These are phyloP conservation scores for Sebastes hubbsi DNA, from an alignment of 2,797 vertebrate species.

Conservation along the genomic window DNA sequence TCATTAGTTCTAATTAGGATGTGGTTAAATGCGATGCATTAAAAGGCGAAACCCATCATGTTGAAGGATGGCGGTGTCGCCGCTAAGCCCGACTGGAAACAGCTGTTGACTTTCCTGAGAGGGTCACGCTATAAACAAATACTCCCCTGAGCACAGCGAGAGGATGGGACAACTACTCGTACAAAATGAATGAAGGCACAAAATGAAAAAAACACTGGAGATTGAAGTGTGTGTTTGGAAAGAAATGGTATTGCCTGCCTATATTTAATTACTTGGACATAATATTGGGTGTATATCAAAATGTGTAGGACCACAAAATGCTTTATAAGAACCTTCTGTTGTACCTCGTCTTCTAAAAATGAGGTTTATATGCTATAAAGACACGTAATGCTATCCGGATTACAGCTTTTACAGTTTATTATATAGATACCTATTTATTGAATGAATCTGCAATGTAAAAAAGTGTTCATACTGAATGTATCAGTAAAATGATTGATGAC, in stretches of 20 bases:
- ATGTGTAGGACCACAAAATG: background rate
- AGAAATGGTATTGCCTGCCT: background rate
- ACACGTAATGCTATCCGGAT: background rate
- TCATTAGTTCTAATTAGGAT: constrained; percentile 95
- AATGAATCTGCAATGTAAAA: background rate
- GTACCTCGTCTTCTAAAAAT: background rate
- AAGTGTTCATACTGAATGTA: background rate
- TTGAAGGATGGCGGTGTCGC: constrained; percentile 70
- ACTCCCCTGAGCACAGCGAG: constrained; percentile 58
- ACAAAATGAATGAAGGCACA: constrained; percentile 13
- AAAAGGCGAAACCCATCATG: constrained; percentile 79
- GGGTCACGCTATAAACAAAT: constrained; percentile 72
- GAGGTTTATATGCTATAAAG: background rate
- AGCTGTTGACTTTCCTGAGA: constrained; percentile 77
- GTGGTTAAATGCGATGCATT: constrained; percentile 90
- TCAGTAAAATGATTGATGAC: background rate
- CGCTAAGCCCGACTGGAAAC: constrained; percentile 68
- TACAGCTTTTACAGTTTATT: background rate
- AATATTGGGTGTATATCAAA: background rate
- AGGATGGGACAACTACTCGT: constrained; percentile 16
- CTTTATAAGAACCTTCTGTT: background rate
- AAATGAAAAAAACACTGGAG: background rate
- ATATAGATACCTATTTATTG: background rate
- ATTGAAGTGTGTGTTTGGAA: background rate
- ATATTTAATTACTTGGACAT: background rate